Conservation (phyloP, 2,797 vertebrate species). For the Cyclopterus lumpus region DNA sequence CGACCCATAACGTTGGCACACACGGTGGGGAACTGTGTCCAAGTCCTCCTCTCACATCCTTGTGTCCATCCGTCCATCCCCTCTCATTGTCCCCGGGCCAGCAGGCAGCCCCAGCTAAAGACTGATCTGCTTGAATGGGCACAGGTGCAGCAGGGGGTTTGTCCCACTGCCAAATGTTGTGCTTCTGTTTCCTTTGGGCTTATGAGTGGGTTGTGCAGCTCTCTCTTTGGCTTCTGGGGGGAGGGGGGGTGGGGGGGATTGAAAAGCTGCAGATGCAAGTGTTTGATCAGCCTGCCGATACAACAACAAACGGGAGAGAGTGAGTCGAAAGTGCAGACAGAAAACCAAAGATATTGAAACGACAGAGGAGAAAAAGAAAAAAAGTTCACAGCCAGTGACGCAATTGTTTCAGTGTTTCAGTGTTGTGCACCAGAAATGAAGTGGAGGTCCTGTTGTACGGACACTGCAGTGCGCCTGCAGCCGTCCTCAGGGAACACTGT, state of each 20-base stretch:
- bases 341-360: conserved; percentile 46
- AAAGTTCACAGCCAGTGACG: conserved; percentile 18
- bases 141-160: conserved; percentile 79
- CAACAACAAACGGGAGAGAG: conserved; percentile 29
- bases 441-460: conserved; percentile 49
- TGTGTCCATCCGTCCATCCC: conserved; percentile 68
- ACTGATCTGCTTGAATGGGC: conserved; percentile 79
- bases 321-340: conserved; percentile 29
- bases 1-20: conserved; percentile 77
- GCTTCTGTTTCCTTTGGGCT: conserved; percentile 71
- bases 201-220: conserved; percentile 55
- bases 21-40: conserved; percentile 59
- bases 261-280: conserved; percentile 70
- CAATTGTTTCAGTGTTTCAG: conserved; percentile 15
- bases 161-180: conserved; percentile 77
- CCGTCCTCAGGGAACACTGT: conserved; percentile 65
- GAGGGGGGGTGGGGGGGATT: conserved; percentile 53
- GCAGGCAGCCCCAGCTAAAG: conserved; percentile 76
- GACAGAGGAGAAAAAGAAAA: conserved; percentile 20
- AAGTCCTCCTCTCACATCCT: conserved; percentile 76
- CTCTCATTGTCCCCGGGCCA: conserved; percentile 72
- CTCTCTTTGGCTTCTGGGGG: conserved; percentile 56
- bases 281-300: conserved; percentile 72
- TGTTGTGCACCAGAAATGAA: conserved; percentile 24
- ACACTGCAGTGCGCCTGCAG: conserved; percentile 64